Percentiles rank a stretch among this genome's conserved stretches.
Evolutionary conservation across 30 jellyfish, hydroid and myxozoan species (phyloP).

Genomic region (Sanderia malayensis): DNA sequence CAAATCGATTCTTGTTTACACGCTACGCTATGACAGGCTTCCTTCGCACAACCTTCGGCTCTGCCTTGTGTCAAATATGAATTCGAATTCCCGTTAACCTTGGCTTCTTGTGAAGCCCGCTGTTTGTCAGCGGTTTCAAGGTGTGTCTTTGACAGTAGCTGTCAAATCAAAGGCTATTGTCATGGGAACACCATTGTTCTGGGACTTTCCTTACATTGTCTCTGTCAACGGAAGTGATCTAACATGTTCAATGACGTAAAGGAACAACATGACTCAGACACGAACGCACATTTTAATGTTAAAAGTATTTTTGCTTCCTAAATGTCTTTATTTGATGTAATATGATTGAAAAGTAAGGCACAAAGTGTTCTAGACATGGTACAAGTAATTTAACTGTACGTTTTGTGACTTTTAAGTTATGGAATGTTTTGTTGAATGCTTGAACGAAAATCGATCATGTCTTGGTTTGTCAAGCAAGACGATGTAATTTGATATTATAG

Average conservation of each 20-base stretch:
- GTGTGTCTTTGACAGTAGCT: slow-evolving; percentile 71
- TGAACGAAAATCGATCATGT: not conserved
- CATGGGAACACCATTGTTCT: slow-evolving; percentile 60
- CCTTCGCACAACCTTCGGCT: too few relatives aligned
- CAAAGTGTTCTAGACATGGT: too few relatives aligned
- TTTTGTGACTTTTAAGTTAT: not conserved
- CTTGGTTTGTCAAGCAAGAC: slow-evolving; percentile 2
- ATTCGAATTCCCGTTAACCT: slow-evolving; percentile 17
- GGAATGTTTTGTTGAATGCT: not conserved
- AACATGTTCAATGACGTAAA: slow-evolving; percentile 48
- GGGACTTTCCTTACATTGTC: slow-evolving; percentile 19
- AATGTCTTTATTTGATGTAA: not conserved
- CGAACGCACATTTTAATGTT: not conserved
- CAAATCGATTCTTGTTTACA: not conserved
- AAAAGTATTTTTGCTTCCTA: not conserved
- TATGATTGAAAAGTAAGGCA: not conserved
- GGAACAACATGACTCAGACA: not conserved
- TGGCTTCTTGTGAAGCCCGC: slow-evolving; percentile 29
- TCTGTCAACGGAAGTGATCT: slow-evolving; percentile 77
- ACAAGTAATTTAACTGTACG: too few relatives aligned
- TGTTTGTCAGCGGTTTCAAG: slow-evolving; percentile 61
- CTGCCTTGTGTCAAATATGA: slow-evolving; percentile 13
- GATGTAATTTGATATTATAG: slow-evolving; percentile 13
- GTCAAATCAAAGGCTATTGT: slow-evolving; percentile 50
- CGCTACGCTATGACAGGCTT: too few relatives aligned